Percentiles rank a stretch among this genome's conserved stretches.
These are phyloP conservation scores for Erythrocercus mccallii DNA, from an alignment of 2,113 vertebrate species.

Conservation along the genomic window DNA sequence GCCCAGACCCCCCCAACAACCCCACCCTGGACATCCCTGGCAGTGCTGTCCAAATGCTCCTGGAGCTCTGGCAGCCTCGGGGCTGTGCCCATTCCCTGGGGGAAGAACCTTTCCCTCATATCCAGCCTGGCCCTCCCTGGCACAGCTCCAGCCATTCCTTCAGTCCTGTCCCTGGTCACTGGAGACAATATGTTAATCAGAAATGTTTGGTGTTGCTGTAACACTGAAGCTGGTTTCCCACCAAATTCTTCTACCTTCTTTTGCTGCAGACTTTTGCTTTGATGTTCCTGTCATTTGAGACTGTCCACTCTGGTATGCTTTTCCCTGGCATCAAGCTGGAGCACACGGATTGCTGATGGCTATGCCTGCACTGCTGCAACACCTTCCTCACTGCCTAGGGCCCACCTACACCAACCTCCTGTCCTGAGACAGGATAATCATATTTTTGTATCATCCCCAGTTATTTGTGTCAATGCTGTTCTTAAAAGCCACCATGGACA, in stretches of 20 bases:
- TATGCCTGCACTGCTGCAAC: not conserved
- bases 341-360: not conserved
- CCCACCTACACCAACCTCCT: not conserved
- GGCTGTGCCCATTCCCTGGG: not conserved
- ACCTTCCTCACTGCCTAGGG: not conserved
- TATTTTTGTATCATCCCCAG: not conserved
- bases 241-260: not conserved
- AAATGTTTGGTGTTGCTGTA: fast-evolving
- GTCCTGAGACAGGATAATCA: not conserved
- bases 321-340: not conserved
- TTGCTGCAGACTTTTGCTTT: not conserved
- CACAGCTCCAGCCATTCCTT: fast-evolving
- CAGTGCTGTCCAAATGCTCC: not conserved
- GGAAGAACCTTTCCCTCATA: not conserved
- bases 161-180: fast-evolving
- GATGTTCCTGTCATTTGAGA: not conserved
- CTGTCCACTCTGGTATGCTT: not conserved
- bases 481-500: not conserved
- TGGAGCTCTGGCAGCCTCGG: not conserved
- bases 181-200: not conserved
- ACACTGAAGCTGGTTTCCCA: not conserved
- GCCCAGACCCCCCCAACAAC: not conserved
- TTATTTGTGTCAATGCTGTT: not conserved
- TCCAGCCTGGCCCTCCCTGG: not conserved
- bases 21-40: not conserved